phyloP scores from a whole-genome alignment of 2,797 vertebrate genomes.

The Masticophis lateralis region DNA sequence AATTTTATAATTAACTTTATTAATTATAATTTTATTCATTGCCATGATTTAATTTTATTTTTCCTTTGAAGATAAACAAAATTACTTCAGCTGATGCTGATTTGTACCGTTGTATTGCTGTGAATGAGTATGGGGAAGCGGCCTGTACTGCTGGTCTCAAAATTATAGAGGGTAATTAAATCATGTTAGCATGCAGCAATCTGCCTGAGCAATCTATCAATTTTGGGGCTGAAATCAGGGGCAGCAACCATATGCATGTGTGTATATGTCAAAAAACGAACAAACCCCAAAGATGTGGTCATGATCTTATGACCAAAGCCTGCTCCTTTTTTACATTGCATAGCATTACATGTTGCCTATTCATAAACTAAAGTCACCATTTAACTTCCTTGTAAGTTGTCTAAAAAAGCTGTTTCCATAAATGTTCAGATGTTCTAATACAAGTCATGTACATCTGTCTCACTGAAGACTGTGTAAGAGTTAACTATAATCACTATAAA shows the following conservation, averaged over 20 bases:
- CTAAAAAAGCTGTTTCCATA: background rate
- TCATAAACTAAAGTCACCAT: background rate
- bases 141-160: constrained; percentile 74
- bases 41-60: background rate
- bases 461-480: background rate
- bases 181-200: background rate
- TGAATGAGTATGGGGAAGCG: constrained; percentile 83
- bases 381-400: background rate
- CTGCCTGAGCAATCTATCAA: no score
- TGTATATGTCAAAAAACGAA: background rate
- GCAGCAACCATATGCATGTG: background rate
- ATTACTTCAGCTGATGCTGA: constrained; percentile 74
- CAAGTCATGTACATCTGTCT: background rate
- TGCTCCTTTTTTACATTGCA: background rate
- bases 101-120: constrained; percentile 80
- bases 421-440: background rate
- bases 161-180: constrained; percentile 75
- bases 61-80: constrained; percentile 73
- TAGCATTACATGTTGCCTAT: no score
- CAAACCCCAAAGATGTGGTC: background rate
- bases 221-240: background rate
- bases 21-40: background rate
- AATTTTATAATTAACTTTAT: no score
- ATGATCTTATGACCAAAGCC: background rate
- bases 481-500: constrained; percentile 9